Evolutionary conservation across 2,113 vertebrate genomes (phyloP), one percentile per base, ranked within the genome.

Genomic region (Meriones unguiculatus): DNA sequence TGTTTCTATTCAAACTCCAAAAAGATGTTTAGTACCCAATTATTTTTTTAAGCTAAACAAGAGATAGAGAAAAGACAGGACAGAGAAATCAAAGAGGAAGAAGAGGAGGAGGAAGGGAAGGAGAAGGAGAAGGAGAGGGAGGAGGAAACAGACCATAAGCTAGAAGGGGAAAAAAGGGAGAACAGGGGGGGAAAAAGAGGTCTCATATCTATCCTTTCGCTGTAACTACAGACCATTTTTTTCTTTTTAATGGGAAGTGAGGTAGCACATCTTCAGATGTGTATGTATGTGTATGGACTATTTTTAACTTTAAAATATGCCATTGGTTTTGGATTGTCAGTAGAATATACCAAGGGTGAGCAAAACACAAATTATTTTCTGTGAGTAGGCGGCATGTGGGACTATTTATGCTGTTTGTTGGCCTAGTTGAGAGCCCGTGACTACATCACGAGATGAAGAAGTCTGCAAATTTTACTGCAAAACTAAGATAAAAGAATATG

Each of bases 381-480:
- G n/a, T 28, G 15, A 82, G 59, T 22, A 87, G 35, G 17, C 12
- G 59, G 35, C 6, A n/a, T 57, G 82, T 59, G 22, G 76, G 30
- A 30, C 59, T 84, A 80, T 81, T 90, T 62, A 22, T n/a, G 5
- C 4, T 59, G 25, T 35, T 18, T 59, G n/a, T 81, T 92, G 70
- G 30, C 52, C 62, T 87, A 2, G 3, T 64, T 88, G 50, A 64
- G 18, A 85, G 67, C 30, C 9, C 70, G 0, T n/a, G 50, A 89
- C 57, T 20, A 41, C 76, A 82, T 2, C 11, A 9, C 76, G 90
- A n/a, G 46, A 50, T 75, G 3, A 46, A 67, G 22, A 88, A 62
- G 9, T 81, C 50, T 95, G 4, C 28, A 81, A 46, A 67, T 81
- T 97, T 96, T 85, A 76, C 32, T 59, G 46, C 24, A 86, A 87